Conservation (phyloP, 2,797 vertebrate species). For the Tokudaia tokunoshimensis region DNA sequence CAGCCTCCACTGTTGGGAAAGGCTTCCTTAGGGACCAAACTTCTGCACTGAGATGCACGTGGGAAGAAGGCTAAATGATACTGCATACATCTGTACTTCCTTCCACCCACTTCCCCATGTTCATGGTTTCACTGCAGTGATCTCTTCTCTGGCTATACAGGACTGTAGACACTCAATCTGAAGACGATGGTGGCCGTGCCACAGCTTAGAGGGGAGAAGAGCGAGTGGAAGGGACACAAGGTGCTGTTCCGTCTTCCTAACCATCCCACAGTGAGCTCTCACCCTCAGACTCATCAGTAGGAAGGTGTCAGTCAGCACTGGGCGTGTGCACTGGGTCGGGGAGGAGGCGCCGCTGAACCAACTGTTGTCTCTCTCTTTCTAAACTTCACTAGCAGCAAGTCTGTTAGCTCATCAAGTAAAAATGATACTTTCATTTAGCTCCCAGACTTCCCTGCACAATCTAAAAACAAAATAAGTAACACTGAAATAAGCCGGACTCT, state of each 20-base stretch:
- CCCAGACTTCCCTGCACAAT: conserved; percentile 51
- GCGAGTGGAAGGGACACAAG: background rate
- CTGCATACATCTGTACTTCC: background rate
- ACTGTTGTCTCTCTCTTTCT: background rate
- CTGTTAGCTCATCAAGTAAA: conserved; percentile 13
- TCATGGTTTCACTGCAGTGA: conserved; percentile 35
- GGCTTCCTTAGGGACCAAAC: conserved; percentile 11
- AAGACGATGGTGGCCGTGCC: background rate
- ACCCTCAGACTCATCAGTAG: background rate
- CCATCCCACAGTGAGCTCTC: background rate
- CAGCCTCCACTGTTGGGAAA: background rate
- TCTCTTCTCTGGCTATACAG: conserved; percentile 65
- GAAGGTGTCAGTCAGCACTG: background rate
- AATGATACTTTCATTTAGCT: conserved; percentile 49
- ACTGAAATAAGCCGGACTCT: background rate
- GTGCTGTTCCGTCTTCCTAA: background rate
- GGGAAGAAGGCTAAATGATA: background rate
- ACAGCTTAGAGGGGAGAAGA: conserved; percentile 60
- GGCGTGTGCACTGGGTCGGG: too few relatives aligned
- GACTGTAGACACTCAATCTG: background rate
- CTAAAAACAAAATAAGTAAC: conserved; percentile 28
- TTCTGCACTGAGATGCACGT: conserved; percentile 28
- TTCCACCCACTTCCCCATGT: conserved; percentile 68
- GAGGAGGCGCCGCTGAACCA: background rate
- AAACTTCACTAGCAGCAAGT: conserved; percentile 1